These are phyloP conservation scores for Catalaphyllia jardinei DNA, from an alignment of 64 coral and sea anemone genomes.

Conservation along the genomic window DNA sequence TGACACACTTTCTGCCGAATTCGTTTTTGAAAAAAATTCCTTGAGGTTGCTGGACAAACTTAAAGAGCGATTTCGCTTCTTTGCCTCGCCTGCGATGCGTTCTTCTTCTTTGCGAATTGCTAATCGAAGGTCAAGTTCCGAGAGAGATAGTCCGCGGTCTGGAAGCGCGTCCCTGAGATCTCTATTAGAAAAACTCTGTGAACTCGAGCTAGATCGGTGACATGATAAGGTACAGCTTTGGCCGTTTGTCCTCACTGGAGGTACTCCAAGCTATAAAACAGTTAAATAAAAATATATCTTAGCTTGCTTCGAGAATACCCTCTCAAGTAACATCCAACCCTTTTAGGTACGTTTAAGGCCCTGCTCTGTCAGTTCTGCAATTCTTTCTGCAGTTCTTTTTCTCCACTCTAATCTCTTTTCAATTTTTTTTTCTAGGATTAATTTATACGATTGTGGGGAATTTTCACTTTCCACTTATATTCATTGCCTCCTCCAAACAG, in stretches of 20 bases:
- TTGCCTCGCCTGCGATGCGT: not conserved
- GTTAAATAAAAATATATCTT: too few species aligned
- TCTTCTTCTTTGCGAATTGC: not conserved
- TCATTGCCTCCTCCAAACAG: too few species aligned
- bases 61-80: not conserved
- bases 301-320: too few species aligned
- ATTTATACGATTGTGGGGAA: too few species aligned
- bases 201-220: not conserved
- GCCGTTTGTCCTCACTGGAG: not conserved
- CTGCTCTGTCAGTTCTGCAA: too few species aligned
- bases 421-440: too few species aligned
- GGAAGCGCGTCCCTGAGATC: constrained; percentile 10
- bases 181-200: not conserved
- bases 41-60: not conserved
- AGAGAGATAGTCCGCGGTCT: not conserved
- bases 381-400: too few species aligned
- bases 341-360: too few species aligned
- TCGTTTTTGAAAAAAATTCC: not conserved
- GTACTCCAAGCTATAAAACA: not conserved
- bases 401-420: too few species aligned
- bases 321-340: too few species aligned
- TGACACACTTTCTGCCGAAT: not conserved
- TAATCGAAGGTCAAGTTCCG: not conserved
- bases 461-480: too few species aligned
- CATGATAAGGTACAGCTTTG: not conserved